These are phyloP conservation scores for Trissonchulus latispiculum DNA, from an alignment of 2,888 invertebrate species.

Conservation along the genomic window DNA sequence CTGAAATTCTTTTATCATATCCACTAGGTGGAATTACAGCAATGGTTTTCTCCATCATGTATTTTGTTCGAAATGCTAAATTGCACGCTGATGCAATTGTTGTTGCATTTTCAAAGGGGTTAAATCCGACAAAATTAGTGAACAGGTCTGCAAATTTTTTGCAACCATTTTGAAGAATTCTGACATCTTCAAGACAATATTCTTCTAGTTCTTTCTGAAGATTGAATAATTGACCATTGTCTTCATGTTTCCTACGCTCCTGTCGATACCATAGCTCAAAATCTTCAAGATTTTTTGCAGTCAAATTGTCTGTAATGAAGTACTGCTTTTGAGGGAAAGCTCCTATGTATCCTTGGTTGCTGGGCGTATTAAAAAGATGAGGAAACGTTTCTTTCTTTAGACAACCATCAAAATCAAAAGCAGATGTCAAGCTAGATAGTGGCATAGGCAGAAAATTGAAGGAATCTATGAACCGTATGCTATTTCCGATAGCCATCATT, in stretches of 20 bases:
- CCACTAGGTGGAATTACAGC: neutral
- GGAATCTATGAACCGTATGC: slow-evolving; percentile 7
- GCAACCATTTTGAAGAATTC: neutral
- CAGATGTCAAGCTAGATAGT: neutral
- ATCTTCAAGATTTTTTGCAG: neutral
- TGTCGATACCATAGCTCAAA: neutral
- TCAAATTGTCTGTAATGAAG: neutral
- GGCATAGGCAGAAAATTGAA: slow-evolving; percentile 8
- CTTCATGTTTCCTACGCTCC: neutral
- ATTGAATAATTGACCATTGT: neutral
- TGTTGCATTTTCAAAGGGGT: neutral
- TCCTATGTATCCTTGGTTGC: neutral
- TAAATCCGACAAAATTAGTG: neutral
- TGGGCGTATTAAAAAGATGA: neutral
- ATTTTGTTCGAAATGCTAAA: neutral
- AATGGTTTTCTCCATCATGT: neutral
- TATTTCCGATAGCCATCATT: neutral
- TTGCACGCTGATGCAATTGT: slow-evolving; percentile 5
- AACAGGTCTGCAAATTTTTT: neutral
- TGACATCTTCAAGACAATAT: slow-evolving; percentile 9
- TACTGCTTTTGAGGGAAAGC: neutral
- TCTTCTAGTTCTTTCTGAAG: neutral
- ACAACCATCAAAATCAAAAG: neutral
- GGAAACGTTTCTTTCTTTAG: slow-evolving; percentile 4
- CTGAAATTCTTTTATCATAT: too few species aligned